Evolutionary conservation across 2,113 vertebrate genomes (phyloP).

Genomic region (Balaenoptera acutorostrata): DNA sequence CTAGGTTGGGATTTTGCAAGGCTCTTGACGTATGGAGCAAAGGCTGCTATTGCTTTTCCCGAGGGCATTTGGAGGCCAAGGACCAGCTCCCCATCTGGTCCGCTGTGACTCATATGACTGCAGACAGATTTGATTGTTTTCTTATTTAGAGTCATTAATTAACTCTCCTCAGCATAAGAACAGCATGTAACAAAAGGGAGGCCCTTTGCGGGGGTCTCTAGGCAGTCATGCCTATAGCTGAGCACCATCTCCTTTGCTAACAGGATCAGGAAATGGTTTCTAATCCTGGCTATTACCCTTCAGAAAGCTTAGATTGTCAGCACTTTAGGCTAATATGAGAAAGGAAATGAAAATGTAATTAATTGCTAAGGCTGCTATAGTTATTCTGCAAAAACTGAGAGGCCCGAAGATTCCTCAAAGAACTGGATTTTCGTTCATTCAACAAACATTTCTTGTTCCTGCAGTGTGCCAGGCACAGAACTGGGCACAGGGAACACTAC

Average conservation of each 20-base stretch:
- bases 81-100: slow-evolving; percentile 49
- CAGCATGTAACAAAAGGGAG: slow-evolving; percentile 63
- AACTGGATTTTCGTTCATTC: slow-evolving; percentile 4
- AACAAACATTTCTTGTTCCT: not conserved
- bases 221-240: slow-evolving; percentile 18
- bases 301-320: slow-evolving; percentile 32
- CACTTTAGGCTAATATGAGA: slow-evolving; percentile 32
- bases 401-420: not conserved
- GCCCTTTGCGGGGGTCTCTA: slow-evolving; percentile 57
- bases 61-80: slow-evolving; percentile 50
- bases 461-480: not conserved
- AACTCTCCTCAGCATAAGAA: slow-evolving; percentile 60
- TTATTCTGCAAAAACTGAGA: slow-evolving; percentile 45
- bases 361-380: slow-evolving; percentile 8
- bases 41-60: slow-evolving; percentile 45
- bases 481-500: not conserved
- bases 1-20: not conserved
- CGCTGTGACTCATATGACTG: slow-evolving; percentile 66
- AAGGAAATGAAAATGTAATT: slow-evolving; percentile 41
- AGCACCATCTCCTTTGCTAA: slow-evolving; percentile 35
- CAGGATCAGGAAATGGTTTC: slow-evolving; percentile 45
- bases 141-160: slow-evolving; percentile 73
- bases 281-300: slow-evolving; percentile 18
- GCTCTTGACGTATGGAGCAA: slow-evolving; percentile 19
- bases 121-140: slow-evolving; percentile 72